Percentiles rank a stretch among this genome's conserved stretches.
Conservation (phyloP, 35 echinoderm and acorn worm genomes). For the Ophioderma brevispina region DNA sequence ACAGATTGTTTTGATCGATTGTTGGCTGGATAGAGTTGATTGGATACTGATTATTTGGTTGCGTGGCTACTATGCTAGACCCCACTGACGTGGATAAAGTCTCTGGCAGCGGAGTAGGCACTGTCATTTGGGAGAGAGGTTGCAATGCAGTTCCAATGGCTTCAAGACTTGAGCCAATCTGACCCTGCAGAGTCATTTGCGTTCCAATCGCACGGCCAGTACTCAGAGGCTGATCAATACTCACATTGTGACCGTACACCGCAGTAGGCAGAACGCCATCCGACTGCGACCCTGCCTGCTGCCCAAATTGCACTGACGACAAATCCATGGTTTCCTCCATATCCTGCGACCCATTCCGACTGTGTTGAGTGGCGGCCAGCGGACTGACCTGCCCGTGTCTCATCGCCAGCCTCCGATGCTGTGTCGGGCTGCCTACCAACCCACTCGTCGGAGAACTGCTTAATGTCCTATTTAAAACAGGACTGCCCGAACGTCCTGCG, state of each 20-base stretch:
- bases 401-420: not conserved
- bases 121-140: not conserved
- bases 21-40: constrained; percentile 4
- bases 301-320: not conserved
- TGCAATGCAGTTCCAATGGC: not conserved
- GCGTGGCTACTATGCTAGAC: not conserved
- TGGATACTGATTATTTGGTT: not conserved
- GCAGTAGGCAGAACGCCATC: not conserved
- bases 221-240: not conserved
- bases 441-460: not conserved
- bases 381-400: not conserved
- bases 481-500: not conserved
- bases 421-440: not conserved
- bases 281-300: not conserved
- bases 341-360: not conserved
- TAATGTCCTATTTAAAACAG: not conserved
- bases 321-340: not conserved
- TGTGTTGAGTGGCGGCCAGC: not conserved
- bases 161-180: not conserved
- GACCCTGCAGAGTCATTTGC: not conserved
- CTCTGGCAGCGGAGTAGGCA: not conserved
- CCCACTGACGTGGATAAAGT: not conserved
- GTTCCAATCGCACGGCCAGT: not conserved
- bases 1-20: not conserved
- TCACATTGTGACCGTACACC: not conserved